A percentile compares a stretch with the other conserved stretches of the same genome.
phyloP scores from a whole-genome alignment of 2,888 invertebrate genomes.

The Gnatocerus cornutus region DNA sequence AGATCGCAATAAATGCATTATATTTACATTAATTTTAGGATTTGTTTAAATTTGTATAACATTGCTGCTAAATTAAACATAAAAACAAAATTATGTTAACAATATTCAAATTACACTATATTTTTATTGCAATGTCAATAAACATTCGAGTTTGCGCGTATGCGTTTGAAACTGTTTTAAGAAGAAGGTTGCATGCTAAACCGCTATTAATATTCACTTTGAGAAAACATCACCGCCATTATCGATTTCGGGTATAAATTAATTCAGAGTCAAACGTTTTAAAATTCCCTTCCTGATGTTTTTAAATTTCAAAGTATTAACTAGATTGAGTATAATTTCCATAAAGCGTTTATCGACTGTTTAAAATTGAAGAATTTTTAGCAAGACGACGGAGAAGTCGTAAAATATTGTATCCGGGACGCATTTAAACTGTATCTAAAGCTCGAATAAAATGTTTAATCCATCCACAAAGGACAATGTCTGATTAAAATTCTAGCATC shows the following conservation, averaged over 20 bases:
- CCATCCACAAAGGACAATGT: not conserved
- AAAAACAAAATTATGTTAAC: too few relatives aligned
- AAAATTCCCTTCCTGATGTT: constrained; percentile 29
- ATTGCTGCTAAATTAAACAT: too few relatives aligned
- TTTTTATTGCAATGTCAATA: too few relatives aligned
- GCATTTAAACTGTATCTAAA: too few relatives aligned
- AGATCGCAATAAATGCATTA: too few relatives aligned
- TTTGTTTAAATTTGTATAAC: too few relatives aligned
- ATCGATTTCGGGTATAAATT: constrained; percentile 32
- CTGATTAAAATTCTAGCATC: constrained; percentile 17
- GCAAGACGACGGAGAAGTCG: too few relatives aligned
- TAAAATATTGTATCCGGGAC: too few relatives aligned
- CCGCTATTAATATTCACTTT: constrained; percentile 30
- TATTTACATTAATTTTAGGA: too few relatives aligned
- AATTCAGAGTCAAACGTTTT: constrained; percentile 28
- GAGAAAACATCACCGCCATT: constrained; percentile 19
- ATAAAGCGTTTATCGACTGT: not conserved
- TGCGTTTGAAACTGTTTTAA: not conserved
- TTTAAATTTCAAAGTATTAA: constrained; percentile 29
- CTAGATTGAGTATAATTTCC: constrained; percentile 21
- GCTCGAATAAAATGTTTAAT: not conserved
- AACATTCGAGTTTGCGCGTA: not conserved
- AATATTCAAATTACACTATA: too few relatives aligned
- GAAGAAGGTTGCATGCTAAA: constrained; percentile 12
- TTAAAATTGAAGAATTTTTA: too few relatives aligned